phyloP scores from a whole-genome alignment of 2,113 vertebrate species.

The Corvus cornix region DNA sequence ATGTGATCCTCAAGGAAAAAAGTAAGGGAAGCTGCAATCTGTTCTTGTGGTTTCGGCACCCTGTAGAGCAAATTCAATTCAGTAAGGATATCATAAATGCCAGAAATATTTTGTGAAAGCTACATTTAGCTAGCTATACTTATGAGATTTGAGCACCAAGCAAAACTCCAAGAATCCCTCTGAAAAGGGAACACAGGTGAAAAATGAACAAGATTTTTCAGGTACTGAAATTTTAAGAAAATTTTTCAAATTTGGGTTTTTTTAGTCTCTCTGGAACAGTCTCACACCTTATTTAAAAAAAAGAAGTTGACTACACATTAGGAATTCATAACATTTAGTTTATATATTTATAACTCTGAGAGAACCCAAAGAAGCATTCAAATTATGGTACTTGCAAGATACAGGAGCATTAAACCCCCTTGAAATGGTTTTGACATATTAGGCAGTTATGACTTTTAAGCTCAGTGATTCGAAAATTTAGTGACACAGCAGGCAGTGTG shows the following conservation, averaged over 20 bases:
- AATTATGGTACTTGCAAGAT: background rate
- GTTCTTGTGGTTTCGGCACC: background rate
- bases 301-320: background rate
- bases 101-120: background rate
- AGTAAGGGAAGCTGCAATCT: background rate
- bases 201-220: background rate
- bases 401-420: background rate
- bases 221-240: background rate
- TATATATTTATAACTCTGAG: background rate
- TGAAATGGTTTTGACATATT: background rate
- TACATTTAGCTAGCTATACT: background rate
- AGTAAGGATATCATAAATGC: background rate
- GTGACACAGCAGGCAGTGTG: background rate
- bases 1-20: background rate
- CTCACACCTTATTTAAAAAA: background rate
- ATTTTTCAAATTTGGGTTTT: background rate
- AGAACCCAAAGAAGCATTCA: background rate
- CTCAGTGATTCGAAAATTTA: background rate
- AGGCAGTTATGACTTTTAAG: background rate
- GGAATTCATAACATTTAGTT: background rate
- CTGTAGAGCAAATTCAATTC: background rate
- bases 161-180: background rate
- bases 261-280: background rate
- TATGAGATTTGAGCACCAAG: background rate
- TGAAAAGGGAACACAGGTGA: background rate